phyloP scores from a whole-genome alignment of 2,113 vertebrate genomes.

The Polyodon spathula region DNA sequence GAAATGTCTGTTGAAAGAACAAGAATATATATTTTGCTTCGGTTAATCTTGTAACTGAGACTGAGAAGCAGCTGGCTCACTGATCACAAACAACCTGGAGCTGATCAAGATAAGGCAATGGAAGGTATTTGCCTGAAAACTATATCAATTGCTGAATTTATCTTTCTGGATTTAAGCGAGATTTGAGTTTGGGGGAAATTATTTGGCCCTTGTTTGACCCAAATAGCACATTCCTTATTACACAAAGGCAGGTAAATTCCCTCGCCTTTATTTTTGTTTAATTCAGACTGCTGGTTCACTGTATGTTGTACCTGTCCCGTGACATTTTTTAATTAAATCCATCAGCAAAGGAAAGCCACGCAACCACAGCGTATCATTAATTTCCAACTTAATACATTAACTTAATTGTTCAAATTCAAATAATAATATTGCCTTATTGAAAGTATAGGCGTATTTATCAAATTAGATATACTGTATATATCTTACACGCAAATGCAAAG shows the following conservation, averaged over 20 bases:
- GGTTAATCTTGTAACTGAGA: constrained; percentile 5
- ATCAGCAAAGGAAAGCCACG: too few species aligned
- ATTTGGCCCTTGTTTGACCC: neutral
- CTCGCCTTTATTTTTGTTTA: neutral
- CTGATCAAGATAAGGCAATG: constrained; percentile 4
- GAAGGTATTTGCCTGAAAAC: neutral
- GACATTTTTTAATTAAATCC: too few species aligned
- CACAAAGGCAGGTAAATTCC: neutral
- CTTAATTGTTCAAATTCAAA: too few species aligned
- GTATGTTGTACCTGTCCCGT: too few species aligned
- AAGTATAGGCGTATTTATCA: too few species aligned
- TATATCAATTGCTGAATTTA: constrained; percentile 4
- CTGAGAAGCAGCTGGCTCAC: constrained; percentile 3
- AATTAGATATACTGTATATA: too few species aligned
- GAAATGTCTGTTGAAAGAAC: neutral
- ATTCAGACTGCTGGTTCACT: too few species aligned
- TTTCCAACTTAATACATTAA: too few species aligned
- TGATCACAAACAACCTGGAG: neutral
- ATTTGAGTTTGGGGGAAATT: neutral
- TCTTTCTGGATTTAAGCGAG: neutral
- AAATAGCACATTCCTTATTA: neutral
- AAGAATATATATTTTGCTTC: neutral
- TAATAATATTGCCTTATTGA: too few species aligned
- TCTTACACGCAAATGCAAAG: too few species aligned
- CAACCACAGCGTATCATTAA: too few species aligned